phyloP scores from a whole-genome alignment of 2,888 invertebrate genomes.

The Mechanitis mazaeus region DNA sequence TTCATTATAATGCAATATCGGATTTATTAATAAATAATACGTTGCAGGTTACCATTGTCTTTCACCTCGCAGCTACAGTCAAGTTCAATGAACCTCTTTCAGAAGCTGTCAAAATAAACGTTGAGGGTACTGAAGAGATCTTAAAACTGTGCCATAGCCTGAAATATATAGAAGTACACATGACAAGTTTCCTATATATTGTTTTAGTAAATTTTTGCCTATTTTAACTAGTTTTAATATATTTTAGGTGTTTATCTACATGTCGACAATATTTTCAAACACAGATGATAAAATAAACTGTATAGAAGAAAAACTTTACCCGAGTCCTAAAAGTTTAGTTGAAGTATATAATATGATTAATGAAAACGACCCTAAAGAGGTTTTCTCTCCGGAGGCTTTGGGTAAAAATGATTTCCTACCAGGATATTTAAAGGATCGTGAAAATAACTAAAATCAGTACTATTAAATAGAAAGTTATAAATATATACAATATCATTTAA shows the following conservation, averaged over 20 bases:
- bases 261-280: conserved; percentile 49
- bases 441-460: neutral
- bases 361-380: conserved; percentile 28
- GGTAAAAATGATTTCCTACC: neutral
- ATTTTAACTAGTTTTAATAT: conserved; percentile 7
- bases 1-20: neutral
- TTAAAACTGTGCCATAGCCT: conserved; percentile 41
- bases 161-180: conserved; percentile 42
- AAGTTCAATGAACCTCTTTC: conserved; percentile 43
- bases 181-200: neutral
- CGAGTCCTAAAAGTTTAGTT: conserved; percentile 48
- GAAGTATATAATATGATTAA: conserved; percentile 35
- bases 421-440: no score
- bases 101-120: conserved; percentile 39
- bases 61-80: conserved; percentile 49
- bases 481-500: no score
- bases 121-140: conserved; percentile 43
- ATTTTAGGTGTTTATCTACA: conserved; percentile 45
- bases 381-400: conserved; percentile 27
- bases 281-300: conserved; percentile 30
- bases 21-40: conserved; percentile 4
- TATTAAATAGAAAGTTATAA: neutral
- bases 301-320: conserved; percentile 46
- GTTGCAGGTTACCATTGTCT: conserved; percentile 61
- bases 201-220: neutral